Percentiles rank a stretch among this genome's conserved stretches.
Evolutionary conservation across 2,797 vertebrate species (phyloP).

Genomic region (Otolemur crassicaudatus): DNA sequence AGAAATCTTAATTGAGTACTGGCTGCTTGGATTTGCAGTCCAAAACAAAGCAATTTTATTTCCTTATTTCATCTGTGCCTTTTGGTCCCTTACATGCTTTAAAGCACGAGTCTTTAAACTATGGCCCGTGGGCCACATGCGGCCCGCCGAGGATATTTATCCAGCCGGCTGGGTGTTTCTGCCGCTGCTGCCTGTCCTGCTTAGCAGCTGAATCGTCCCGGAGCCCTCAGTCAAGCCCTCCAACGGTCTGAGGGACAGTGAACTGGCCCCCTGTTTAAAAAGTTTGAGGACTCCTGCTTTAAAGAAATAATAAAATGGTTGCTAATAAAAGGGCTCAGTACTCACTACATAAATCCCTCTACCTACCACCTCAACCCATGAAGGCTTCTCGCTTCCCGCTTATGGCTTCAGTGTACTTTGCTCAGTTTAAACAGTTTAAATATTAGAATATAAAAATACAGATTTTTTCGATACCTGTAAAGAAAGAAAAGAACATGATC

Average conservation of each 20-base stretch:
- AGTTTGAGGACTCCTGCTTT: neutral
- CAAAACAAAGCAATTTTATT: slow-evolving; percentile 40
- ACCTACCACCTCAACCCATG: neutral
- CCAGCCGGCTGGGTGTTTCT: too few species aligned
- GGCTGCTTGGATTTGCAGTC: slow-evolving; percentile 28
- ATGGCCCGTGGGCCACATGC: too few species aligned
- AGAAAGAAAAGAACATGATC: neutral
- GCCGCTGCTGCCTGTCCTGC: too few species aligned
- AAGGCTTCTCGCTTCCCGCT: neutral
- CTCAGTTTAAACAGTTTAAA: slow-evolving; percentile 44
- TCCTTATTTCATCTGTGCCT: neutral
- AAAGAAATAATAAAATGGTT: neutral
- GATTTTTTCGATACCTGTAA: neutral
- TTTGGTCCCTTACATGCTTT: neutral
- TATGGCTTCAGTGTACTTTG: neutral
- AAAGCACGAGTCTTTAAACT: too few species aligned
- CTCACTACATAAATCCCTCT: neutral
- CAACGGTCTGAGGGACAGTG: too few species aligned
- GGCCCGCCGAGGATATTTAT: too few species aligned
- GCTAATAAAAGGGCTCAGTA: neutral
- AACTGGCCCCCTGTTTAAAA: too few species aligned
- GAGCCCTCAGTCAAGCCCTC: too few species aligned
- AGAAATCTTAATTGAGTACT: slow-evolving; percentile 32
- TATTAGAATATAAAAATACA: neutral
- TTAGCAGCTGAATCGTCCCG: too few species aligned